phyloP scores from a whole-genome alignment of 2,113 vertebrate species.

The Vulpes lagopus region DNA sequence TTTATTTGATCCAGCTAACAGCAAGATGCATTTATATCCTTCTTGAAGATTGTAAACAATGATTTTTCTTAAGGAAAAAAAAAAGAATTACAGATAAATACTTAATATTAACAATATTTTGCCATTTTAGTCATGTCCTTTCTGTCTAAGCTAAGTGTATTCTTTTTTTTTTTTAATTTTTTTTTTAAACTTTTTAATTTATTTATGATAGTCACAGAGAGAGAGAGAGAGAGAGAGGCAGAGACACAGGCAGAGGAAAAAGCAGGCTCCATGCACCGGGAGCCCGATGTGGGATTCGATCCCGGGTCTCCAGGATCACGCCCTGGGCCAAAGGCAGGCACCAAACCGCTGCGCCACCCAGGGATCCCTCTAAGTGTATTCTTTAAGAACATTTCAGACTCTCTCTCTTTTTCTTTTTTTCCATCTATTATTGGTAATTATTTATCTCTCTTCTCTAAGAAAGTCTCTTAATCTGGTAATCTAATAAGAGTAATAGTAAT shows the following conservation, averaged over 20 bases:
- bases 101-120: slow-evolving; percentile 11
- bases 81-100: neutral
- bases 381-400: neutral
- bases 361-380: neutral
- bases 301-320: too few species aligned
- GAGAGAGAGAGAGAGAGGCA: too few species aligned
- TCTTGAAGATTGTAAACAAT: neutral
- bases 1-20: neutral
- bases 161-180: too few species aligned
- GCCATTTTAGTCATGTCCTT: neutral
- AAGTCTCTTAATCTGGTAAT: neutral
- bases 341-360: too few species aligned
- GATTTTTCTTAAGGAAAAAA: neutral
- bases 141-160: neutral
- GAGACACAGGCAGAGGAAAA: too few species aligned
- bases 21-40: neutral
- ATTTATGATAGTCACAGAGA: too few species aligned
- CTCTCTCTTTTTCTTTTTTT: neutral
- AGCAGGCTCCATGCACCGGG: too few species aligned
- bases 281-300: too few species aligned
- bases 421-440: neutral
- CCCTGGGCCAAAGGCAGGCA: too few species aligned
- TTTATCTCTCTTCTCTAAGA: neutral
- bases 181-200: too few species aligned
- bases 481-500: neutral